Evolutionary conservation across 2,797 vertebrate species (phyloP).

Genomic region (Aplochiton taeniatus): DNA sequence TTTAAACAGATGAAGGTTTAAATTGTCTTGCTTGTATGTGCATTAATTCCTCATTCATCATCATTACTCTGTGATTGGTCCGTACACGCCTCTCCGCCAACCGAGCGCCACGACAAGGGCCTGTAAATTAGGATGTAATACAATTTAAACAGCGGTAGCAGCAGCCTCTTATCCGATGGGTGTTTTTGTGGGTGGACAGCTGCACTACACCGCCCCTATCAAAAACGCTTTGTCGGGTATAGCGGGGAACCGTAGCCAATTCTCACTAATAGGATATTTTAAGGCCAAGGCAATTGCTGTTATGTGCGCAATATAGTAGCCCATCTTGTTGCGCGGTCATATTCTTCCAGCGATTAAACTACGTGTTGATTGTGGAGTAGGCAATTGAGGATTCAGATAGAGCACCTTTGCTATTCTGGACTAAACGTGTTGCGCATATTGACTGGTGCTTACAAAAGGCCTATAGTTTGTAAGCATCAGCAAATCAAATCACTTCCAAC

Average conservation of each 20-base stretch:
- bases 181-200: conserved; percentile 79
- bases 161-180: conserved; percentile 59
- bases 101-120: conserved; percentile 84
- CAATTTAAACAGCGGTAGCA: conserved; percentile 86
- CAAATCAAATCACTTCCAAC: conserved; percentile 30
- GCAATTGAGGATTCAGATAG: conserved; percentile 53
- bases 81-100: conserved; percentile 89
- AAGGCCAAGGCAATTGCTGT: conserved; percentile 65
- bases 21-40: conserved; percentile 98
- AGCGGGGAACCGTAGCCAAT: conserved; percentile 60
- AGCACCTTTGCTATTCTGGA: conserved; percentile 57
- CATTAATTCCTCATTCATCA: conserved; percentile 99
- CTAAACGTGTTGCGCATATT: conserved; percentile 37
- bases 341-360: conserved; percentile 57
- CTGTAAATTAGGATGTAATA: conserved; percentile 97
- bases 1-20: conserved; percentile 99
- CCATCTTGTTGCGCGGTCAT: conserved; percentile 54
- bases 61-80: conserved; percentile 96
- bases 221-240: conserved; percentile 60
- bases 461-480: conserved; percentile 40
- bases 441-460: not conserved
- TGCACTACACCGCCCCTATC: conserved; percentile 88
- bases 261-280: conserved; percentile 63
- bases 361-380: conserved; percentile 60
- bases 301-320: conserved; percentile 55